Evolutionary conservation across 92 coral and sea anemone species (phyloP).

Genomic region (Zoanthus solanderi): DNA sequence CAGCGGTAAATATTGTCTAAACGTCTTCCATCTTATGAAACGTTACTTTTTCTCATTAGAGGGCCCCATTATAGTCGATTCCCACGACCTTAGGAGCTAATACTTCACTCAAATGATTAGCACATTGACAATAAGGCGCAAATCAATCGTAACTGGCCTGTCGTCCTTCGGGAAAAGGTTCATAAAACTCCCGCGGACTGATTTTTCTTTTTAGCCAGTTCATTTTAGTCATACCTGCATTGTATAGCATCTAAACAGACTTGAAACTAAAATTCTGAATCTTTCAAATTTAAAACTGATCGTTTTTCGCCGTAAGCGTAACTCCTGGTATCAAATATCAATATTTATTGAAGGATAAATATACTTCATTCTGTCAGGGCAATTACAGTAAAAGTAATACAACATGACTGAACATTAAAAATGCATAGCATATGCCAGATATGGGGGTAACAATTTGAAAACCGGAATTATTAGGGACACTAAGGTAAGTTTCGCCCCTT

Average conservation of each 20-base stretch:
- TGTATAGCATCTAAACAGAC: too few relatives aligned
- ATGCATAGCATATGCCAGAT: not conserved
- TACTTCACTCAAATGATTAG: conserved; percentile 30
- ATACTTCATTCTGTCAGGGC: not conserved
- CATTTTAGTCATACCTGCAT: too few relatives aligned
- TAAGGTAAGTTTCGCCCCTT: not conserved
- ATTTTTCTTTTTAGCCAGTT: too few relatives aligned
- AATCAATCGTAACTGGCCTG: conserved; percentile 42
- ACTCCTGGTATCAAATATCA: not conserved
- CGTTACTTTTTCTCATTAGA: conserved; percentile 32
- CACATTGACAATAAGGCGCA: conserved; percentile 42
- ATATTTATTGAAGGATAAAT: not conserved
- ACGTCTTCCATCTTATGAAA: conserved; percentile 10
- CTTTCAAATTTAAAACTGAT: too few relatives aligned
- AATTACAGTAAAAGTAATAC: not conserved
- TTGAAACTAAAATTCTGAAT: not conserved
- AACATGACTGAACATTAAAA: not conserved
- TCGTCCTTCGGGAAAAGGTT: not conserved
- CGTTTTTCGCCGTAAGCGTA: not conserved
- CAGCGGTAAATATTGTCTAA: conserved; percentile 30
- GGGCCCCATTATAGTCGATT: not conserved
- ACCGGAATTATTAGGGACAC: not conserved
- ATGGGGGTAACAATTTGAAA: not conserved
- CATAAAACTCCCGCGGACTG: conserved; percentile 4
- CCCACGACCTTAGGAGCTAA: conserved; percentile 48